Evolutionary conservation across 1,140 invertebrate genomes (phyloP), one percentile per base, ranked within the genome.

Genomic region (Calephelis nemesis): DNA sequence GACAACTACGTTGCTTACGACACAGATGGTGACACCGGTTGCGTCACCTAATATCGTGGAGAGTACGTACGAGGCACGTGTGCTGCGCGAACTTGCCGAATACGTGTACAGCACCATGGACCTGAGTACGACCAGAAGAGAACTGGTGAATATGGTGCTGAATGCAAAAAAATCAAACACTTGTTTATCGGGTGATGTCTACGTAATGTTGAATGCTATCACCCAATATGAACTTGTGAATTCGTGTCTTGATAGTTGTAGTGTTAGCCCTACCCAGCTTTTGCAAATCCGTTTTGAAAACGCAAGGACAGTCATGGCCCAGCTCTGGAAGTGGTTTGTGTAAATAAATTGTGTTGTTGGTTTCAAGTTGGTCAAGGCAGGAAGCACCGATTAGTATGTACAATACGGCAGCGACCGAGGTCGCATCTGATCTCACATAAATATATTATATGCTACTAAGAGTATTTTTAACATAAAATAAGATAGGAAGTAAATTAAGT

Each of bases 321-420:
- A 13, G 7, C 19, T 58, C 9, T 58, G 19, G 52, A 15, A 9
- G 10, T 58, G 10, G 15, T 54, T 58, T 3, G 52, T 58, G 10
- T 54, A 54, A 15, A 15, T 50, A 50, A 52, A 52, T 52, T 19
- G 15, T 54, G n/a, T n/a, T n/a, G n/a, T n/a, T n/a, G n/a, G n/a
- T n/a, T n/a, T n/a, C n/a, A n/a, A n/a, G n/a, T n/a, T n/a, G n/a
- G n/a, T n/a, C n/a, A n/a, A n/a, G n/a, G n/a, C n/a, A n/a, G n/a
- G n/a, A n/a, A n/a, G n/a, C n/a, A n/a, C n/a, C n/a, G n/a, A n/a
- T n/a, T n/a, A n/a, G n/a, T n/a, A n/a, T n/a, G n/a, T n/a, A n/a
- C n/a, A n/a, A n/a, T n/a, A n/a, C n/a, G n/a, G n/a, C n/a, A n/a
- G n/a, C n/a, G n/a, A n/a, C n/a, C n/a, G n/a, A n/a, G n/a, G n/a